Conservation (phyloP, 2,888 invertebrate genomes). For the Sphaerophoria rueppellii region DNA sequence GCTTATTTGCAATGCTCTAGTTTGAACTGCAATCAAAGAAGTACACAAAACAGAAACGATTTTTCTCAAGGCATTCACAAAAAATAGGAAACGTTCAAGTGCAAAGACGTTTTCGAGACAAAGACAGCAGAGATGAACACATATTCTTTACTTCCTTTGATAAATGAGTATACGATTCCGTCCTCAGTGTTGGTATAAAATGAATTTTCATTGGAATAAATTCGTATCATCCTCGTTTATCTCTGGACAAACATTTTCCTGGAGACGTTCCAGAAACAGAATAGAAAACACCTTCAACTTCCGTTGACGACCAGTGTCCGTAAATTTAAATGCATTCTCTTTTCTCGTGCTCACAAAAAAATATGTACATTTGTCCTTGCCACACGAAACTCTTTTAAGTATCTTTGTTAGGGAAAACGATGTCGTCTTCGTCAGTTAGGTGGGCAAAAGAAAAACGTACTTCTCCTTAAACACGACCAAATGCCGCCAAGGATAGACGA, state of each 20-base stretch:
- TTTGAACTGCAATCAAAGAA: slow-evolving; percentile 1
- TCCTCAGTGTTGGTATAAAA: slow-evolving; percentile 3
- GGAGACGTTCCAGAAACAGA: slow-evolving; percentile 29
- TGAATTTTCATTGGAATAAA: background rate
- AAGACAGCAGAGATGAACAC: background rate
- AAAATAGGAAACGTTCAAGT: no score
- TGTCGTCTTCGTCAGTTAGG: background rate
- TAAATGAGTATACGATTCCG: background rate
- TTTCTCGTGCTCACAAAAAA: background rate
- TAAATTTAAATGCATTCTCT: slow-evolving; percentile 39
- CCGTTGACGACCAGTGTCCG: background rate
- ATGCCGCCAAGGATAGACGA: background rate
- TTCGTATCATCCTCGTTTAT: slow-evolving; percentile 2
- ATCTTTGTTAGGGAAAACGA: slow-evolving; percentile 7
- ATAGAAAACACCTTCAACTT: background rate
- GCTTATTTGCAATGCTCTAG: background rate
- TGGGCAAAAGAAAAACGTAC: background rate
- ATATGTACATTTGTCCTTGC: slow-evolving; percentile 45
- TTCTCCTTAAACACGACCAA: background rate
- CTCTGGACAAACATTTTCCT: slow-evolving; percentile 12
- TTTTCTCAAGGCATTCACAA: no score
- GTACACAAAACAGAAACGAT: background rate
- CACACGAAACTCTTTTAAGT: slow-evolving; percentile 8
- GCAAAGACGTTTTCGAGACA: no score
- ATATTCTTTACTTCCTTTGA: background rate